Base-by-base conservation (phyloP, 2,113 vertebrate genomes). In the Eretmochelys imbricata region DNA sequence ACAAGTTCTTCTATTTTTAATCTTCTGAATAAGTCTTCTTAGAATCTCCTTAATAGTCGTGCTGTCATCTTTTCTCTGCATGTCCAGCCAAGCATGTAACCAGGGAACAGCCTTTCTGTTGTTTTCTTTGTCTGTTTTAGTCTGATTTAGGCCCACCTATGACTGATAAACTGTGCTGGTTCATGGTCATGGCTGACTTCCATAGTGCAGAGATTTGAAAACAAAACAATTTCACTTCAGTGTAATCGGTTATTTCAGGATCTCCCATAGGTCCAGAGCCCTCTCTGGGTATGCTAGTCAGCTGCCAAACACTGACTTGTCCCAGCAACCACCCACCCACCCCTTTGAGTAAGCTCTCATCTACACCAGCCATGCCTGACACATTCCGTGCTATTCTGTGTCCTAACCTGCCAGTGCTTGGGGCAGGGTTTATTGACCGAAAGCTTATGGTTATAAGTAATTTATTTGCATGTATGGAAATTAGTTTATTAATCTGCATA, bases 61-160 rank as follows among this genome's bases (percentile, higher is more conserved):
- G 1, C 84, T 84, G 49, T 93, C 93, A 48, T 35, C 29, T 82
- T 31, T 62, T 82, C 79, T 80, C 54, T 82, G 81, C 92, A 38
- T 59, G 69, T 55, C 89, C 88, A 88, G 84, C 84, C 85, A 91
- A 88, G 76, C 59, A 24, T 87, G 51, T 76, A 49, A 31, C 24
- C 69, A 82, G 94, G 87, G 91, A 48, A 17, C 57, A 90, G 76
- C 90, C 55, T 51, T n/a, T 72, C 9, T 38, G 2, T 49, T 93
- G 38, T 91, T 96, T 97, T 94, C 86, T 90, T 88, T 84, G 78
- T 84, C 87, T 91, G 24, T 94, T 91, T 95, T 84, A 46, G 75
- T 89, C 95, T 96, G 92, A 55, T 88, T 92, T 93, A 81, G 80
- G 59, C 87, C 87, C 89, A 81, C 82, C 91, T 93, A 84, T 82